A percentile compares a stretch with the other conserved stretches of the same genome.
These are phyloP conservation scores for Theocolax elegans DNA, from an alignment of 1,140 invertebrate species.

Conservation along the genomic window DNA sequence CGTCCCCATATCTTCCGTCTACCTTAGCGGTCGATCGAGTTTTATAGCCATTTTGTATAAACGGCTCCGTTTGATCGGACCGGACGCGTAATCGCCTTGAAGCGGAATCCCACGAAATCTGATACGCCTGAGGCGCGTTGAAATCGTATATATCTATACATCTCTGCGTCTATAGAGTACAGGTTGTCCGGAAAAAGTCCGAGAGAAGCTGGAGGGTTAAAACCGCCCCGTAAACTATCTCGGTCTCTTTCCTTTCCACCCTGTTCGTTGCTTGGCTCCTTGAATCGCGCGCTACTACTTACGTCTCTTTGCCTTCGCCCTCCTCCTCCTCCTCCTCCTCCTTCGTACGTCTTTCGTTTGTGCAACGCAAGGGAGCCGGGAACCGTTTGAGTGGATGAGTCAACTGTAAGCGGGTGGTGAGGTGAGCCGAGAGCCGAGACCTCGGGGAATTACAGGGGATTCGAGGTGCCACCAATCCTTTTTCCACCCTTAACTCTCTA, in stretches of 20 bases:
- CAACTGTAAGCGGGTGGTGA: constrained; percentile 3
- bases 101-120: constrained; percentile 45
- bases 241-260: constrained; percentile 11
- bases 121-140: constrained; percentile 46
- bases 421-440: no score
- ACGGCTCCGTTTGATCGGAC: constrained; percentile 48
- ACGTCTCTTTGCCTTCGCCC: constrained; percentile 29
- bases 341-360: constrained; percentile 20
- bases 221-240: not conserved
- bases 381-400: constrained; percentile 27
- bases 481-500: no score
- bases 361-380: not conserved
- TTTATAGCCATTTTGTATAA: constrained; percentile 62
- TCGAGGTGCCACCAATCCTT: constrained; percentile 2
- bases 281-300: constrained; percentile 2
- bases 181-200: constrained; percentile 24
- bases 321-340: constrained; percentile 25
- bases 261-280: no score
- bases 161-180: constrained; percentile 10
- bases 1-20: constrained; percentile 40
- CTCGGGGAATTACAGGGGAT: constrained; percentile 17
- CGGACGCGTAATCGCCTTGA: not conserved
- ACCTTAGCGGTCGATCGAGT: constrained; percentile 42
- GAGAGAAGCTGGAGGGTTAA: not conserved
- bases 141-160: not conserved